A percentile compares a stretch with the other conserved stretches of the same genome.
These are phyloP conservation scores for Austrolebias charrua DNA, from an alignment of 2,797 vertebrate genomes.

Conservation along the genomic window DNA sequence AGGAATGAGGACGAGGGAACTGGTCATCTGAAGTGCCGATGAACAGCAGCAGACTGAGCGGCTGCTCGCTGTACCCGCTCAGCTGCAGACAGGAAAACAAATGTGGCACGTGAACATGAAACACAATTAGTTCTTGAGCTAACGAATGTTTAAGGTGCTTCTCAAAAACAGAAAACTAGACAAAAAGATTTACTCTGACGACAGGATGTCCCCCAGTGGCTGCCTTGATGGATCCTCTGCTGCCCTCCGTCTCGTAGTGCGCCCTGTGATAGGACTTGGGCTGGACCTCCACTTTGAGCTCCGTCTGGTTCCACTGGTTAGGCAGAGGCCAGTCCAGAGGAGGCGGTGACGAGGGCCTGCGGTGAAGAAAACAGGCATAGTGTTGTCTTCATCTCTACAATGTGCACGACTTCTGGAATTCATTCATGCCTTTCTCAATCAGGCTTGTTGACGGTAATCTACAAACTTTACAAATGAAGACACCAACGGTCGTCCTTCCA, in stretches of 20 bases:
- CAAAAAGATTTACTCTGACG: constrained; percentile 80
- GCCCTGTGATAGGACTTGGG: constrained; percentile 93
- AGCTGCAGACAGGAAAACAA: constrained; percentile 74
- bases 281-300: constrained; percentile 93
- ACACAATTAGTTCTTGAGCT: neutral
- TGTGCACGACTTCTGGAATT: too few relatives aligned
- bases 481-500: too few relatives aligned
- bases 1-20: constrained; percentile 89
- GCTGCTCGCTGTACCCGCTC: constrained; percentile 86
- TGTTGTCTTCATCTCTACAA: too few relatives aligned
- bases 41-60: constrained; percentile 89
- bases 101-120: neutral
- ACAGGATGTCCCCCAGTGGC: constrained; percentile 88
- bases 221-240: constrained; percentile 93
- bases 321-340: constrained; percentile 93
- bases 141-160: too few relatives aligned
- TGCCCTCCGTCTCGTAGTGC: constrained; percentile 97
- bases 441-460: too few relatives aligned
- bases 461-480: too few relatives aligned
- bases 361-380: constrained; percentile 20
- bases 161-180: too few relatives aligned
- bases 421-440: too few relatives aligned
- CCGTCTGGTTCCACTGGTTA: constrained; percentile 86
- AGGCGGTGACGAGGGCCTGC: constrained; percentile 88
- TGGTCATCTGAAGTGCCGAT: constrained; percentile 94